Evolutionary conservation across 2,113 vertebrate species (phyloP), one percentile per base, ranked within the genome.

Genomic region (Phylloscopus trochilus): DNA sequence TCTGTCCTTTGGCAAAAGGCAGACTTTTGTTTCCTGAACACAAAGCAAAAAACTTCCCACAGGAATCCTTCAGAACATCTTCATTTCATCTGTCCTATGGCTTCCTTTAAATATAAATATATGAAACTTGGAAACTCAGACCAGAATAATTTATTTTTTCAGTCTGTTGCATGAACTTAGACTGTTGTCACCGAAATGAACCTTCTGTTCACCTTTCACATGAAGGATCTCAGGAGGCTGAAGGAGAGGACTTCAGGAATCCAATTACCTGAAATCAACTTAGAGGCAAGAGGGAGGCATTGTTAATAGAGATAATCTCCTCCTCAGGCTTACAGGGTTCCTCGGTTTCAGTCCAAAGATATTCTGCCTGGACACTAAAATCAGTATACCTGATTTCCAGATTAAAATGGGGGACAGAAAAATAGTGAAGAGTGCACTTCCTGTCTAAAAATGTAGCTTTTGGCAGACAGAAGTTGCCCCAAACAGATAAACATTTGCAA

Each of bases 261-360:
- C 59, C 69, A 83, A 47, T 92, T 87, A 92, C 83, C 82, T 92
- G 83, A 95, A 70, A 93, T n/a, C 64, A 91, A 58, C 64, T 93
- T 72, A 26, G 2, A 89, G 86, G 58, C 47, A 51, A 58, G 83
- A 13, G 83, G 43, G 26, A 75, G 58, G 11, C 66, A 62, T 23
- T 64, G 82, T 80, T 92, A 76, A 39, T 39, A 53, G 62, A 60
- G n/a, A 62, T 90, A 72, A 96, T 55, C 35, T 93, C 23, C 51
- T 87, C 44, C 67, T 47, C 27, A 51, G 86, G 88, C 53, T 94
- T 41, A 28, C 16, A 78, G 27, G 9, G 0, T 18, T 39, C 68
- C 15, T 80, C 22, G 77, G 41, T n/a, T 44, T 58, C 52, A 15
- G 10, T 30, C 49, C 86, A 83, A 92, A 87, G 66, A 33, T 66